phyloP scores from a whole-genome alignment of 1,140 invertebrate species.

The Drosophila bocqueti region DNA sequence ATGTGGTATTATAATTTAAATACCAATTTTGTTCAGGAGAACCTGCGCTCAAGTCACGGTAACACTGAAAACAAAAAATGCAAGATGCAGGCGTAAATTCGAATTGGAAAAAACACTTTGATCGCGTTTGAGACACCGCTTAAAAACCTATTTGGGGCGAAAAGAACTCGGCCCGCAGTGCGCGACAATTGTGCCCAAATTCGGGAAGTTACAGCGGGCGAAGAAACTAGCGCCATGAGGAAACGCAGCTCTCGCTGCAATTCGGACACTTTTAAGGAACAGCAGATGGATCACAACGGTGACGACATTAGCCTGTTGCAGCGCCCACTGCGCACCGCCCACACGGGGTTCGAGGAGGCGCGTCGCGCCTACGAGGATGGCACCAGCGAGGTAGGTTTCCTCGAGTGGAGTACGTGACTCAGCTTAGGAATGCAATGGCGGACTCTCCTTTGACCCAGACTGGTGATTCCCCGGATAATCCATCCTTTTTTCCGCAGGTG shows the following conservation, averaged over 20 bases:
- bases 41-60: conserved; percentile 16
- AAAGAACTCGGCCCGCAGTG: not conserved
- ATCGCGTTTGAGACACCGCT: conserved; percentile 21
- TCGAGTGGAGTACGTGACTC: conserved; percentile 70
- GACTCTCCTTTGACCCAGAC: conserved; percentile 11
- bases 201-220: not conserved
- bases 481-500: conserved; percentile 86
- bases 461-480: conserved; percentile 7
- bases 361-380: conserved; percentile 87
- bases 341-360: conserved; percentile 88
- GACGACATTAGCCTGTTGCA: conserved; percentile 87
- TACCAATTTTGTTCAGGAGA: not conserved
- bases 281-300: conserved; percentile 59
- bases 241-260: conserved; percentile 73
- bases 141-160: conserved; percentile 7
- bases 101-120: conserved; percentile 36
- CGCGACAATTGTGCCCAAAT: conserved; percentile 1
- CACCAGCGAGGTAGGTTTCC: conserved; percentile 86
- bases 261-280: conserved; percentile 64
- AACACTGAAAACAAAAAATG: conserved; percentile 62
- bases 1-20: not conserved
- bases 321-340: conserved; percentile 88
- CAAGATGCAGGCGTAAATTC: conserved; percentile 69
- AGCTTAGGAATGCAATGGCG: conserved; percentile 59
- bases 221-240: conserved; percentile 50